phyloP scores from a whole-genome alignment of 2,888 invertebrate genomes.

The Zonitis immaculata region DNA sequence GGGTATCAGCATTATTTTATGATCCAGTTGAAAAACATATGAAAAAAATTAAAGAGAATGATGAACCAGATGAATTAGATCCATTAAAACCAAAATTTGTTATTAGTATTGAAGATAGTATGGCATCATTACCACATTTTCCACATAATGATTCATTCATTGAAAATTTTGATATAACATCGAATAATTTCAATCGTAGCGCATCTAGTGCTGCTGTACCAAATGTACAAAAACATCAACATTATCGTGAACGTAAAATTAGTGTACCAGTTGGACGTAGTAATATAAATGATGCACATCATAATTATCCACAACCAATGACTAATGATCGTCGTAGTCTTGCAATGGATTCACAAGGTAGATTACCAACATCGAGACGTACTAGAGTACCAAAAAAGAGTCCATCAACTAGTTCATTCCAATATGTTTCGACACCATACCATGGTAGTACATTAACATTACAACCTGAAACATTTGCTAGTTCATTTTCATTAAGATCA shows the following conservation, averaged over 20 bases:
- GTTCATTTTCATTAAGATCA: constrained; percentile 70
- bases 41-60: constrained; percentile 54
- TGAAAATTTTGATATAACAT: constrained; percentile 39
- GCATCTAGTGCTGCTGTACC: constrained; percentile 68
- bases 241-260: constrained; percentile 56
- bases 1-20: constrained; percentile 79
- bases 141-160: constrained; percentile 42
- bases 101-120: constrained; percentile 44
- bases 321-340: too few species aligned
- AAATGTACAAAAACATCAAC: constrained; percentile 49
- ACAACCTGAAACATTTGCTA: constrained; percentile 72
- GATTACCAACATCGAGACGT: constrained; percentile 31
- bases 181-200: constrained; percentile 58
- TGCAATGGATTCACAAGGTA: too few species aligned
- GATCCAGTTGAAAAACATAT: constrained; percentile 79
- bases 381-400: constrained; percentile 59
- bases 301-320: constrained; percentile 56
- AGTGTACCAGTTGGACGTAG: constrained; percentile 55
- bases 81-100: constrained; percentile 44
- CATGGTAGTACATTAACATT: constrained; percentile 79
- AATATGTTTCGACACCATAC: constrained; percentile 80
- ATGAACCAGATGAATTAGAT: constrained; percentile 34
- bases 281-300: background rate
- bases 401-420: constrained; percentile 76
- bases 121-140: constrained; percentile 40